These are phyloP conservation scores for Murina feae DNA, from an alignment of 2,113 vertebrate species.

Conservation along the genomic window DNA sequence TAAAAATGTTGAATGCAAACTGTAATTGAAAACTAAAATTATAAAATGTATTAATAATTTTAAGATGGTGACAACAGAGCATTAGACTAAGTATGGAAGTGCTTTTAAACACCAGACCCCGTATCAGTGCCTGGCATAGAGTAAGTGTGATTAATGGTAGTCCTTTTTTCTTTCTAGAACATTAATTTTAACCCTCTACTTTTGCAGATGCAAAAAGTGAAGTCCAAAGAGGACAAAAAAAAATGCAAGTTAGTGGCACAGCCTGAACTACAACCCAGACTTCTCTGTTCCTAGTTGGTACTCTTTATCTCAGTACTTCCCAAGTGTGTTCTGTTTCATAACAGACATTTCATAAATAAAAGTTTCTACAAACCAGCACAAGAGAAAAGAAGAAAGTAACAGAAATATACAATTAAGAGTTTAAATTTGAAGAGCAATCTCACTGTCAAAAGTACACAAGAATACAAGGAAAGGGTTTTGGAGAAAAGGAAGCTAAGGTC, in stretches of 20 bases:
- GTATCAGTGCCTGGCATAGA: neutral
- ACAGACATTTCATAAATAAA: neutral
- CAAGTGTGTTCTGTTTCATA: neutral
- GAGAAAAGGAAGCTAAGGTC: neutral
- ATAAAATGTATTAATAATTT: conserved; percentile 30
- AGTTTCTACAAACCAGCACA: conserved; percentile 31
- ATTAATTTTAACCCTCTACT: neutral
- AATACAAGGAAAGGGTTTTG: neutral
- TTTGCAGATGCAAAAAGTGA: conserved; percentile 8
- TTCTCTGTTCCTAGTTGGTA: neutral
- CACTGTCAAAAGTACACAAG: neutral
- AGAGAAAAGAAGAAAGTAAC: neutral
- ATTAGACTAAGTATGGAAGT: neutral
- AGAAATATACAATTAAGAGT: neutral
- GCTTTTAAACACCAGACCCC: neutral
- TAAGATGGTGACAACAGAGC: neutral
- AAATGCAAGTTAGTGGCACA: neutral
- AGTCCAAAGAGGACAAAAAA: conserved; percentile 21
- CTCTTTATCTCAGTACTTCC: neutral
- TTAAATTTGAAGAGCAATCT: neutral
- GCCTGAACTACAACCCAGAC: neutral
- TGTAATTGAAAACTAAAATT: neutral
- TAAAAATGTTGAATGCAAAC: neutral
- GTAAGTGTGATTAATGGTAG: neutral
- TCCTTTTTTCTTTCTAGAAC: neutral